Conservation (phyloP, 2,113 vertebrate genomes). For the Oreochromis niloticus region DNA sequence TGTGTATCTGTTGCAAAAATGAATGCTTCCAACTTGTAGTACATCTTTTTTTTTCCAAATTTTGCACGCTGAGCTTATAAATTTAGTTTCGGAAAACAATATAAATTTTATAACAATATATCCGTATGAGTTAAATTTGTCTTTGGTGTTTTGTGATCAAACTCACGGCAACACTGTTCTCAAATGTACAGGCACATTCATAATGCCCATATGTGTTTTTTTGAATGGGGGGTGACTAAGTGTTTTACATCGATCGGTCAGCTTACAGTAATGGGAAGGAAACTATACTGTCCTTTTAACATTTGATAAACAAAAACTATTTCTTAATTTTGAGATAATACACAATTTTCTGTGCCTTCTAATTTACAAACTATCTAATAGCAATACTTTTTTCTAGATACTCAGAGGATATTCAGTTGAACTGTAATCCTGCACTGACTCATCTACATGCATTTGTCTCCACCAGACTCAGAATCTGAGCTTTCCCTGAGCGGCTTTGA, state of each 20-base stretch:
- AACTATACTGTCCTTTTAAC: neutral
- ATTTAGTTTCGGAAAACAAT: neutral
- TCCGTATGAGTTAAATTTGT: accelerated
- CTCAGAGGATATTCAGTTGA: neutral
- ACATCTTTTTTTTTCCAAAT: accelerated
- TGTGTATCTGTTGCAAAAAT: neutral
- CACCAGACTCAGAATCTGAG: conserved; percentile 87
- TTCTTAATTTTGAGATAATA: neutral
- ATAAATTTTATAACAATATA: neutral
- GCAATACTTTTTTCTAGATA: neutral
- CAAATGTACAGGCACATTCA: neutral
- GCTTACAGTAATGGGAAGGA: neutral
- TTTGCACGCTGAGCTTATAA: neutral
- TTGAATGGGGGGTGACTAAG: neutral
- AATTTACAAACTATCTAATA: neutral
- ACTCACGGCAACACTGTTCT: neutral
- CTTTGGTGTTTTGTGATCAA: neutral
- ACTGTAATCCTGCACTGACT: neutral
- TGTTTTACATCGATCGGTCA: neutral
- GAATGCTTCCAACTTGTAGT: accelerated
- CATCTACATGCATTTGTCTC: neutral
- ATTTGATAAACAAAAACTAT: neutral
- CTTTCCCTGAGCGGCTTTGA: conserved; percentile 86
- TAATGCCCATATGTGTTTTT: neutral
- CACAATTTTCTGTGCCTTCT: neutral